phyloP scores from a whole-genome alignment of 2,888 invertebrate genomes.

The Mesorhabditis belari region DNA sequence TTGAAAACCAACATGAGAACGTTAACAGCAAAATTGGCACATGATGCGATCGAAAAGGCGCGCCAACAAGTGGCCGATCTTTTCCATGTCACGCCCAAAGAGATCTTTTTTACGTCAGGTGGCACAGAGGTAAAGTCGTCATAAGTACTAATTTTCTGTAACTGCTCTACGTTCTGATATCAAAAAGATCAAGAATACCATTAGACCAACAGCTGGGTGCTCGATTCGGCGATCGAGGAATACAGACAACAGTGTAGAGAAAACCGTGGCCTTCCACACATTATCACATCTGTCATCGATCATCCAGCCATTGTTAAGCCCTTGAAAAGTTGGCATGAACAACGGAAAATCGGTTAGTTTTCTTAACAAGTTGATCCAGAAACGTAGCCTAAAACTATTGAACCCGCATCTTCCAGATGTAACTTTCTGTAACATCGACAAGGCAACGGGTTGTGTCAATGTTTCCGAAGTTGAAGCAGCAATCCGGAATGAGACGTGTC shows the following conservation, averaged over 20 bases:
- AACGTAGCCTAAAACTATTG: too few relatives aligned
- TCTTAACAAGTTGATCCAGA: too few relatives aligned
- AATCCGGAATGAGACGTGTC: conserved; percentile 57
- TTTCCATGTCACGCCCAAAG: conserved; percentile 55
- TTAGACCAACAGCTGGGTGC: conserved; percentile 60
- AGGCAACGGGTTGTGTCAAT: conserved; percentile 43
- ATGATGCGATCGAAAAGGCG: conserved; percentile 55
- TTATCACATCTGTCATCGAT: conserved; percentile 52
- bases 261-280: conserved; percentile 11
- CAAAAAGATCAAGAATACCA: conserved; percentile 7
- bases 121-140: conserved; percentile 63
- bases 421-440: conserved; percentile 52
- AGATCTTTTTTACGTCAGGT: conserved; percentile 62
- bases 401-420: conserved; percentile 48
- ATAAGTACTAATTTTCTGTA: too few relatives aligned
- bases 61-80: conserved; percentile 57
- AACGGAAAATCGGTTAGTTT: conserved; percentile 51
- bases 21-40: conserved; percentile 55
- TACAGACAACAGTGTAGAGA: too few relatives aligned
- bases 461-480: conserved; percentile 53
- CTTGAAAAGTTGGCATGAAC: conserved; percentile 30
- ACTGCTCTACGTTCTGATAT: too few relatives aligned
- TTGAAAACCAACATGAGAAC: too few relatives aligned
- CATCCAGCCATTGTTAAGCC: conserved; percentile 39
- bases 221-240: conserved; percentile 57